Evolutionary conservation across 2,888 invertebrate species (phyloP).

Genomic region (Amblyteles armatorius): DNA sequence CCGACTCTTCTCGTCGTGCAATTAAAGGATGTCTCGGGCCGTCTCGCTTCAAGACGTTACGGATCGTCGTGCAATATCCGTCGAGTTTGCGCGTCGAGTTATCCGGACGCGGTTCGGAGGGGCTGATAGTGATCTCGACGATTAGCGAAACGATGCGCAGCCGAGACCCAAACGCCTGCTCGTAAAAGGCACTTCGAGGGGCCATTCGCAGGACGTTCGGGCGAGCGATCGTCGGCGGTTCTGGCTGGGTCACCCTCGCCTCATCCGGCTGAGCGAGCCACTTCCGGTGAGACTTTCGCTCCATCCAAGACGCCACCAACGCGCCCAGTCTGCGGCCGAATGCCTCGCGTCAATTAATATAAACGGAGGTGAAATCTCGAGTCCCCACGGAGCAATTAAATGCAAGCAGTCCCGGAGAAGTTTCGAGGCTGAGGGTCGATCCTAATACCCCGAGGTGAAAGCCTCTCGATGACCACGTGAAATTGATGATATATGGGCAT

Average conservation of each 20-base stretch:
- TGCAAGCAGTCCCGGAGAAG: slow-evolving; percentile 24
- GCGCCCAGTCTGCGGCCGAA: slow-evolving; percentile 39
- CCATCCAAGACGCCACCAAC: slow-evolving; percentile 11
- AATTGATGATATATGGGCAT: background rate
- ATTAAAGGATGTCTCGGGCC: background rate
- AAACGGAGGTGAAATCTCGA: slow-evolving; percentile 53
- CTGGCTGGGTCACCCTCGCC: background rate
- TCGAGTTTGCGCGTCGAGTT: background rate
- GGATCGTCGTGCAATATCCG: background rate
- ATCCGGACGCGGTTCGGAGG: background rate
- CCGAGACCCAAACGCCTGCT: slow-evolving; percentile 9
- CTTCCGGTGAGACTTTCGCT: background rate
- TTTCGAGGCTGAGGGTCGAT: slow-evolving; percentile 3
- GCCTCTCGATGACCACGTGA: slow-evolving; percentile 14
- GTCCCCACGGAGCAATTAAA: slow-evolving; percentile 53
- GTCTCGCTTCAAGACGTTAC: background rate
- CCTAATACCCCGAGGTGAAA: background rate
- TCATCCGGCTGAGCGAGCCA: background rate
- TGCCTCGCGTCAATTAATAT: slow-evolving; percentile 60
- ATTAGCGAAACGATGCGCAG: slow-evolving; percentile 32
- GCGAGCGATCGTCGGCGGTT: slow-evolving; percentile 17
- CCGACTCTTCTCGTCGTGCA: background rate
- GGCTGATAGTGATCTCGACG: slow-evolving; percentile 32
- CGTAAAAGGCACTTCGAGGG: slow-evolving; percentile 32
- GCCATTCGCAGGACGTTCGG: slow-evolving; percentile 32